Conservation (phyloP, 2,113 vertebrate genomes). For the Turdus rufiventris region DNA sequence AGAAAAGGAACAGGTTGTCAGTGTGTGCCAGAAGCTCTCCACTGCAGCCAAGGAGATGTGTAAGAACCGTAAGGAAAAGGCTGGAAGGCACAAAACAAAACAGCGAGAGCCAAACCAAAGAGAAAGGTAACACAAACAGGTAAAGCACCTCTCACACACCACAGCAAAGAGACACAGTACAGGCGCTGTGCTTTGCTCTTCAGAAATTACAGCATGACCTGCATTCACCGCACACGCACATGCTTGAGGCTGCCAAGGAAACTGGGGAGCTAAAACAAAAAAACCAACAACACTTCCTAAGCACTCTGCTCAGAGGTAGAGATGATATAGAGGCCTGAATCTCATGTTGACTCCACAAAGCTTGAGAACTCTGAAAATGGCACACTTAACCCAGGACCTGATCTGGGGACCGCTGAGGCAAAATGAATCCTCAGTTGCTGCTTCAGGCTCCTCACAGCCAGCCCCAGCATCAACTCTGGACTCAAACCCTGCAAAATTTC, state of each 20-base stretch:
- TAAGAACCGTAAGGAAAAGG: not conserved
- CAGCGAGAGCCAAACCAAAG: not conserved
- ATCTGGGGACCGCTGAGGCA: not conserved
- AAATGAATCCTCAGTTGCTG: not conserved
- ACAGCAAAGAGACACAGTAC: not conserved
- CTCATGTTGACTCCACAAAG: not conserved
- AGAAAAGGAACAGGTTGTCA: not conserved
- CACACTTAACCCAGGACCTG: not conserved
- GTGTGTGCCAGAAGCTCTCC: not conserved
- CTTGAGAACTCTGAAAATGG: not conserved
- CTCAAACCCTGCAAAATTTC: not conserved
- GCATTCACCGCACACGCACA: not conserved
- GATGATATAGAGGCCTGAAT: not conserved
- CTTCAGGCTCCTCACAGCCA: not conserved
- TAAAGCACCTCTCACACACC: not conserved
- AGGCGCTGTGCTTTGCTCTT: not conserved
- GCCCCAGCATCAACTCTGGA: not conserved
- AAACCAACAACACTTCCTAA: not conserved
- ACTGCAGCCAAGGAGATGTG: not conserved
- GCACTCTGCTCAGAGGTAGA: not conserved
- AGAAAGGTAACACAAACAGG: not conserved
- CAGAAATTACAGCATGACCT: not conserved
- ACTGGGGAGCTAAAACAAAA: not conserved
- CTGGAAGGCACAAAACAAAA: not conserved
- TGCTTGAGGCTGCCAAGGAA: not conserved